These are phyloP conservation scores for Lathamus discolor DNA, from an alignment of 2,113 vertebrate species.

Conservation along the genomic window DNA sequence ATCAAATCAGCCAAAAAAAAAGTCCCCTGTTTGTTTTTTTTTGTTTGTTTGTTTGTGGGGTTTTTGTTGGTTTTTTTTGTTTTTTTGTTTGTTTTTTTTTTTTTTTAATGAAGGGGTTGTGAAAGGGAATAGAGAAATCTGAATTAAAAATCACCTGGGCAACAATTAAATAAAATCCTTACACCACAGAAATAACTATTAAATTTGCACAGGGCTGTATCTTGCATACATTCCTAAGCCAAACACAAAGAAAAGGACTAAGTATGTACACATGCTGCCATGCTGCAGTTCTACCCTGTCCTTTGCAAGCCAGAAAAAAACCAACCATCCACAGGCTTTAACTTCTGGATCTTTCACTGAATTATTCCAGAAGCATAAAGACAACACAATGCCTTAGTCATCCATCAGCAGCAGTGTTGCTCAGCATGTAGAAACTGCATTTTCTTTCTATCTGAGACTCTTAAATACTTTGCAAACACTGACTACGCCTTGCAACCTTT, in stretches of 20 bases:
- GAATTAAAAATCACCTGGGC: not conserved
- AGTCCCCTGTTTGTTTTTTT: not conserved
- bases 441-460: not conserved
- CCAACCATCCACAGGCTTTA: not conserved
- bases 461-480: not conserved
- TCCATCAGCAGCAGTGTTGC: not conserved
- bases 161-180: not conserved
- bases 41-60: not conserved
- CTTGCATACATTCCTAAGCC: not conserved
- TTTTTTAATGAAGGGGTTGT: not conserved
- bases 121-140: not conserved
- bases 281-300: not conserved
- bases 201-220: not conserved
- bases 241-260: not conserved
- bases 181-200: not conserved
- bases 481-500: not conserved
- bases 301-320: not conserved
- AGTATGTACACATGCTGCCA: rapidly evolving
- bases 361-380: not conserved
- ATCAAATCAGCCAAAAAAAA: constrained; percentile 31
- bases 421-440: not conserved
- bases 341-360: not conserved
- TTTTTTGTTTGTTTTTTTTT: not conserved
- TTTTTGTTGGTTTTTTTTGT: no score
- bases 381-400: not conserved